Evolutionary conservation across 2,113 vertebrate genomes (phyloP).

Genomic region (Cochlearius cochlearius): DNA sequence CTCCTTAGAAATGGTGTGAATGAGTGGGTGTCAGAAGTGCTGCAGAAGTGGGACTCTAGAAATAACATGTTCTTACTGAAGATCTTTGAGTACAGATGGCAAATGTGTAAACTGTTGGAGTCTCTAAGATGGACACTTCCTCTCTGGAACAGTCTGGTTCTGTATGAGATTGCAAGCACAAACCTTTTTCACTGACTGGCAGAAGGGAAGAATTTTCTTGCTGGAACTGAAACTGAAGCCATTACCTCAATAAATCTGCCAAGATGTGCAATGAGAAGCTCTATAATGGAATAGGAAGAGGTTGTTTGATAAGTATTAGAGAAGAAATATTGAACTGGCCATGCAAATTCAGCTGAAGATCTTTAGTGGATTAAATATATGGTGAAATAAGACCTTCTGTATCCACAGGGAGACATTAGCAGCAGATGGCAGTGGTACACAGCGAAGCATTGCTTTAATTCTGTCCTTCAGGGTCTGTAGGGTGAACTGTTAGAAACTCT

Average conservation of each 20-base stretch:
- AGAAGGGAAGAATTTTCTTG: neutral
- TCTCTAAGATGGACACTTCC: neutral
- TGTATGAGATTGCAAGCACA: neutral
- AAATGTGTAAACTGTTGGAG: slow-evolving; percentile 2
- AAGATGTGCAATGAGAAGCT: neutral
- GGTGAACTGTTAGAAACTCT: neutral
- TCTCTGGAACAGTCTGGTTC: neutral
- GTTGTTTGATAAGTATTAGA: neutral
- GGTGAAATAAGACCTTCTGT: neutral
- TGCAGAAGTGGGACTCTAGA: slow-evolving; percentile 33
- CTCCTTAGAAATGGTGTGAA: slow-evolving; percentile 23
- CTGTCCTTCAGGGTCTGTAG: neutral
- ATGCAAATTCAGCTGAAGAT: neutral
- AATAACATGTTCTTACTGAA: slow-evolving; percentile 40
- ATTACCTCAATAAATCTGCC: neutral
- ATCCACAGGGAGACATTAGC: slow-evolving; percentile 41
- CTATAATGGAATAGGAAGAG: neutral
- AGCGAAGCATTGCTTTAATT: slow-evolving; percentile 27
- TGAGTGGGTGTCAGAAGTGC: slow-evolving; percentile 38
- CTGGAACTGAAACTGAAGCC: neutral
- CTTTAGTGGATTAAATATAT: neutral
- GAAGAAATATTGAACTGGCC: neutral
- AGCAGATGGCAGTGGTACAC: slow-evolving; percentile 53
- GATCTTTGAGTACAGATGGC: slow-evolving; percentile 42
- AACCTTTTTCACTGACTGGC: neutral